These are phyloP conservation scores for Petromus typicus DNA, from an alignment of 2,113 vertebrate genomes.

Conservation along the genomic window DNA sequence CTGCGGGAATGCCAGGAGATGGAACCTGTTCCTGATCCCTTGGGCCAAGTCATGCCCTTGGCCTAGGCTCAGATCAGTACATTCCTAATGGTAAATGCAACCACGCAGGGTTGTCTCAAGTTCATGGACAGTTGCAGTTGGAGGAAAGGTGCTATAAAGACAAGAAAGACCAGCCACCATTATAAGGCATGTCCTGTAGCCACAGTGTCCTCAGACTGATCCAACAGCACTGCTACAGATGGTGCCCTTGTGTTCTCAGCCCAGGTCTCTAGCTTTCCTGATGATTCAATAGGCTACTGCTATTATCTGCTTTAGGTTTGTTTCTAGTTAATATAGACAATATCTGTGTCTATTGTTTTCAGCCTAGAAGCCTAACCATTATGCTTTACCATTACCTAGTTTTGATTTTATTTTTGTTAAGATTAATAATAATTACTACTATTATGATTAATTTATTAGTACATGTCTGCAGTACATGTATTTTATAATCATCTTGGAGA, in stretches of 20 bases:
- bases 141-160: neutral
- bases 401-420: neutral
- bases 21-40: neutral
- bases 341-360: neutral
- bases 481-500: neutral
- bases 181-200: accelerated
- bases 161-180: neutral
- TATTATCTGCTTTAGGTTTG: neutral
- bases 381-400: neutral
- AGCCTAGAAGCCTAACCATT: neutral
- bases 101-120: neutral
- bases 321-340: neutral
- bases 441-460: neutral
- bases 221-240: neutral
- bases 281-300: neutral
- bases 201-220: neutral
- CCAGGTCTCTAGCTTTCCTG: neutral
- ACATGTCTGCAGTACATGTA: neutral
- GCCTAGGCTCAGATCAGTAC: neutral
- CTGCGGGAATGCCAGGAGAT: neutral
- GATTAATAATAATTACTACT: neutral
- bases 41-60: neutral
- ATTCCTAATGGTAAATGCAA: neutral
- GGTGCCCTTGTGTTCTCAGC: neutral
- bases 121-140: neutral